Evolutionary conservation across 2,113 vertebrate genomes (phyloP).

Genomic region (Pantherophis guttatus): DNA sequence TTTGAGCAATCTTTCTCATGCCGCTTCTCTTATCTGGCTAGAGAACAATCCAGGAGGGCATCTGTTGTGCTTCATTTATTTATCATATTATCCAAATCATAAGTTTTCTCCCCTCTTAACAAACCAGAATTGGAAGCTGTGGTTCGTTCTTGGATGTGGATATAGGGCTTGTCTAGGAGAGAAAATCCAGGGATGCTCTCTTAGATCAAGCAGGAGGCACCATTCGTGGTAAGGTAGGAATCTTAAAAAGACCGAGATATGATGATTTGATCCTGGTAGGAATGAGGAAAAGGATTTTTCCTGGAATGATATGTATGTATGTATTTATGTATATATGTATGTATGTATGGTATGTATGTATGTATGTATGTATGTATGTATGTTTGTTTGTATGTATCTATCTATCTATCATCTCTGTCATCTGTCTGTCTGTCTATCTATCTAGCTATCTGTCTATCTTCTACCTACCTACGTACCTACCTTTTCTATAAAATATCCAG

Average conservation of each 20-base stretch:
- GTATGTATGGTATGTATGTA: no score
- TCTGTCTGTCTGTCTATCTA: no score
- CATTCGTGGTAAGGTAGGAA: neutral
- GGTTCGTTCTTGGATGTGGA: neutral
- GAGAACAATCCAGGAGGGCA: neutral
- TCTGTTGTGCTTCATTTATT: neutral
- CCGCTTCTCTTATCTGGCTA: neutral
- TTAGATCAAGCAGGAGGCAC: neutral
- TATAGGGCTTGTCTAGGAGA: neutral
- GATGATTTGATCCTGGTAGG: neutral
- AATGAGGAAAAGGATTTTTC: neutral
- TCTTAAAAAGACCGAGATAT: no score
- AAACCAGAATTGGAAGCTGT: neutral
- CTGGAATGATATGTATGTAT: neutral
- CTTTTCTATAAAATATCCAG: no score
- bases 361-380: no score
- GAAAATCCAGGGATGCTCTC: neutral
- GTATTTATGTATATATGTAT: no score
- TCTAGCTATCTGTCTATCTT: no score
- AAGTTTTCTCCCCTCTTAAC: neutral
- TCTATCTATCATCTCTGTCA: no score
- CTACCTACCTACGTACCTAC: no score
- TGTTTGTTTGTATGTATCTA: no score
- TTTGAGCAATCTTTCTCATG: neutral
- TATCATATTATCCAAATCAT: neutral